phyloP scores from a whole-genome alignment of 2,113 vertebrate species.

The Crotalus viridis region DNA sequence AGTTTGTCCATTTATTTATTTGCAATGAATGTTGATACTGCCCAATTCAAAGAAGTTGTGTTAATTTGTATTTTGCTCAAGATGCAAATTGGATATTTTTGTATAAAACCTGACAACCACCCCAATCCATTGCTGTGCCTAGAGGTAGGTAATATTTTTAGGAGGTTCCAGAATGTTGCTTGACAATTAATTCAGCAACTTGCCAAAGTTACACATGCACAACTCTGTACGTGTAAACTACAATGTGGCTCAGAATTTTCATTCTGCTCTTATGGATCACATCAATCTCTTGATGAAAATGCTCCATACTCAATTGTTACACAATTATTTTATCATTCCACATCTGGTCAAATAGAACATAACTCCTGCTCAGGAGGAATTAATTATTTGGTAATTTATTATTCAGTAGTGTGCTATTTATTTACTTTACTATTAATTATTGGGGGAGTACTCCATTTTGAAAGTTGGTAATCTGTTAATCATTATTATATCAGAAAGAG shows the following conservation, averaged over 20 bases:
- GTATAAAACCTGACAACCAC: neutral
- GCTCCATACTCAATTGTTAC: neutral
- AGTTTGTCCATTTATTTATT: neutral
- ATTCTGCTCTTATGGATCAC: neutral
- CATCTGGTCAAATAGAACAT: neutral
- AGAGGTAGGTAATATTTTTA: neutral
- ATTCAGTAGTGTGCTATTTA: neutral
- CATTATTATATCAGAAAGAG: neutral
- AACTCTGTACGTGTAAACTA: neutral
- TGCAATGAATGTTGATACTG: neutral
- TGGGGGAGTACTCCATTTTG: neutral
- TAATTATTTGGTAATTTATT: neutral
- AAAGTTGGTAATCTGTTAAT: neutral
- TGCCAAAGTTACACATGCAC: neutral
- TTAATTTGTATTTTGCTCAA: neutral
- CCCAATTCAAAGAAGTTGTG: neutral
- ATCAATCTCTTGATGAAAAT: neutral
- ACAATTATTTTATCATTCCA: neutral
- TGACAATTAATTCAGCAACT: neutral
- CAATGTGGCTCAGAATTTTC: neutral
- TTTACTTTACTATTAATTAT: neutral
- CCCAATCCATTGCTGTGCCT: neutral
- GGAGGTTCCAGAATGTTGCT: neutral
- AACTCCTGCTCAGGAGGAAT: neutral
- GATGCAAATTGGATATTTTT: neutral